Evolutionary conservation across 2,888 invertebrate species (phyloP), one percentile per base, ranked within the genome.

Genomic region (Argyra leucocephala): DNA sequence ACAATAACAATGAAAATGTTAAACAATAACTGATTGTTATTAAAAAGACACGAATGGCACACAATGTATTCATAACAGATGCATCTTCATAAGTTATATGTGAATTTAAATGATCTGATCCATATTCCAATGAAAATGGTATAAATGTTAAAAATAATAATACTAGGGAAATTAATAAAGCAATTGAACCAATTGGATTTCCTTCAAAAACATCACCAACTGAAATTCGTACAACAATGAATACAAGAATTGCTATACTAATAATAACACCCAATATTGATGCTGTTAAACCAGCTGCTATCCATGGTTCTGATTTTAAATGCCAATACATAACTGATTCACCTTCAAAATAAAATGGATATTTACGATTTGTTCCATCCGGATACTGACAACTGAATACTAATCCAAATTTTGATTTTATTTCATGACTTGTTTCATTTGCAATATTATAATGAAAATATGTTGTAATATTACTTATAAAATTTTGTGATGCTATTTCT

Each of bases 171-270:
- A 83, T 69, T 21, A 84, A 70, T 6, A 84, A 70, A 7, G 83
- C 69, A 21, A 84, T 77, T 1, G 83, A 82, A 10, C 82, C 76
- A 0, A 81, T 77, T 0, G 88, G 88, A 74, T 88, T 87, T 6
- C 88, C 88, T 73, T 89, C 88, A 24, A 88, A 81, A 15, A 85
- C 82, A 69, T 86, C 84, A 61, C 83, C 83, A 70, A 84, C 82
- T 68, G 86, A 85, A 62, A 88, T 82, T 37, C 88, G 81, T 60
- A 86, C 82, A 57, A 86, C 78, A 62, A 90, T 82, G 72, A 89
- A 89, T 63, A 84, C 82, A 31, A 86, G 80, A 61, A 88, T 84
- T 10, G 87, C 83, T 63, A 88, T 72, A 70, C 86, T 86, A 61
- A 87, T 83, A 2, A 88, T 75, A 24, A 78, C 70, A n/a, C 88